phyloP scores from a whole-genome alignment of 53 echinoderm and acorn worm species.

The Luidia sarsii region DNA sequence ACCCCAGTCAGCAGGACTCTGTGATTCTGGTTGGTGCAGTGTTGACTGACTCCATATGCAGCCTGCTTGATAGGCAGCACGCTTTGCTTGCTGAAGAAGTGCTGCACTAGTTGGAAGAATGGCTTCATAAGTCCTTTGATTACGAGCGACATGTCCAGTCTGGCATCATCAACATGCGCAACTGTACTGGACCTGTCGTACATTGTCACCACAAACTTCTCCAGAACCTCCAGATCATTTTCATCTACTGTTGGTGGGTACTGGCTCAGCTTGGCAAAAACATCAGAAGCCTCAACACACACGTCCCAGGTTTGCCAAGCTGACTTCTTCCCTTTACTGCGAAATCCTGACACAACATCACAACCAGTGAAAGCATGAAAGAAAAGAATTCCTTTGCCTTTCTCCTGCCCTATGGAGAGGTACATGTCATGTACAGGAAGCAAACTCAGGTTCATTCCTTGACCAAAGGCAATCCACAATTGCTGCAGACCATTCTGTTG shows the following conservation, averaged over 20 bases:
- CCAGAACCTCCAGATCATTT: neutral
- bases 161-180: neutral
- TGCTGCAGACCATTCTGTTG: neutral
- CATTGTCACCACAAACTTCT: conserved; percentile 29
- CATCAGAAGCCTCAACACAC: neutral
- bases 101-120: conserved; percentile 27
- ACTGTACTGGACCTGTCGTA: conserved; percentile 4
- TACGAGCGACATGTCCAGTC: conserved; percentile 5
- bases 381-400: neutral
- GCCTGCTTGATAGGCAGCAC: conserved; percentile 29
- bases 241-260: neutral
- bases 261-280: conserved; percentile 4
- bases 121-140: conserved; percentile 1
- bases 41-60: conserved; percentile 20
- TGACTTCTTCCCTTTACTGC: conserved; percentile 23
- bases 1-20: conserved; percentile 12
- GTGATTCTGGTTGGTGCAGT: neutral
- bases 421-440: conserved; percentile 7
- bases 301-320: conserved; percentile 30
- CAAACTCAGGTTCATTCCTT: neutral
- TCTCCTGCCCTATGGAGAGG: neutral
- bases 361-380: conserved; percentile 42
- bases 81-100: neutral
- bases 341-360: conserved; percentile 12
- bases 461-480: conserved; percentile 6